phyloP scores from a whole-genome alignment of 2,888 invertebrate species.

The Andrena praecox region DNA sequence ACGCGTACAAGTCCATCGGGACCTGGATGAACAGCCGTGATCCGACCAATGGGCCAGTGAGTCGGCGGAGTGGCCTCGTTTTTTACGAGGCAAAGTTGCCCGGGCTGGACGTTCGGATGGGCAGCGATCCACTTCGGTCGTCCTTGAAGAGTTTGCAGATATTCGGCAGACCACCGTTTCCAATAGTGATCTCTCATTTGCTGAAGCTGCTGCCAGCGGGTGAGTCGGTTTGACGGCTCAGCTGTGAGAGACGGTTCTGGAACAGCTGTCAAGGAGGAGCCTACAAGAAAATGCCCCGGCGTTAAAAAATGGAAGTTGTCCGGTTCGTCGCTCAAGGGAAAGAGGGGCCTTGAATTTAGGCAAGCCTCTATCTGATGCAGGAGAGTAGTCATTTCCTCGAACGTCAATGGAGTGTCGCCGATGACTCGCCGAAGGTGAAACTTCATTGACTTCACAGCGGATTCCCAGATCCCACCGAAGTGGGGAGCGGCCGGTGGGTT shows the following conservation, averaged over 20 bases:
- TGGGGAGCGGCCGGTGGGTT: slow-evolving; percentile 4
- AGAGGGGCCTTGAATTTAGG: neutral
- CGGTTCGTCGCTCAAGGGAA: neutral
- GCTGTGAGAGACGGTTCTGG: neutral
- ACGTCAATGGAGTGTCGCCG: neutral
- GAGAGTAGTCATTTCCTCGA: neutral
- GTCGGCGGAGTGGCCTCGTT: too few relatives aligned
- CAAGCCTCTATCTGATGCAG: slow-evolving; percentile 1
- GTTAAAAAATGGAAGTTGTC: neutral
- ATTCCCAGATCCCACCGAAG: neutral
- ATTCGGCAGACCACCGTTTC: neutral
- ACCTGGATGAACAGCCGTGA: too few relatives aligned
- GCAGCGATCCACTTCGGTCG: neutral
- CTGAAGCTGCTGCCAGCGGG: too few relatives aligned
- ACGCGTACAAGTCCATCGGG: neutral
- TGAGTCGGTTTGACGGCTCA: too few relatives aligned
- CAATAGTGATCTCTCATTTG: neutral
- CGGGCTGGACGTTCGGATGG: neutral
- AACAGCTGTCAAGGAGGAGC: neutral
- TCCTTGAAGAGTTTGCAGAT: neutral
- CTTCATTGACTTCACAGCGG: neutral
- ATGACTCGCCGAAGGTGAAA: neutral
- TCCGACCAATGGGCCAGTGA: too few relatives aligned
- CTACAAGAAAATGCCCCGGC: slow-evolving; percentile 5
- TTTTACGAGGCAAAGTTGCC: neutral